Percentiles rank a stretch among this genome's conserved stretches.
These are phyloP conservation scores for Pollachius pollachius DNA, from an alignment of 2,113 vertebrate genomes.

Conservation along the genomic window DNA sequence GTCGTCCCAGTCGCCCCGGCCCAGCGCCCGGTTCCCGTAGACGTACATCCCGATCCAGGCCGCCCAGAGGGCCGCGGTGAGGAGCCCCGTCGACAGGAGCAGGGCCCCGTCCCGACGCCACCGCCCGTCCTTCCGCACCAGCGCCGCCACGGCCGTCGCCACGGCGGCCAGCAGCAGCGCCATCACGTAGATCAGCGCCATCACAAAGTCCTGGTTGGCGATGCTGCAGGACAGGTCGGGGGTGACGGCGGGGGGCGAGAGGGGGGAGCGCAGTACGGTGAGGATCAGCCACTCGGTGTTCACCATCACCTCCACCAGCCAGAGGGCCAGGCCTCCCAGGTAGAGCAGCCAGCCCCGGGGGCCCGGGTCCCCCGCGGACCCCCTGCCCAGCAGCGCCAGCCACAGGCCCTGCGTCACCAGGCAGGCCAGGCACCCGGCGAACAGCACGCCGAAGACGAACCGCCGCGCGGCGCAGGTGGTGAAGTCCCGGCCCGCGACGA, in stretches of 20 bases:
- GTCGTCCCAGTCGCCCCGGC: slow-evolving; percentile 80
- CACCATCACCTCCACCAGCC: slow-evolving; percentile 88
- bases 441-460: slow-evolving; percentile 90
- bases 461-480: slow-evolving; percentile 83
- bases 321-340: slow-evolving; percentile 75
- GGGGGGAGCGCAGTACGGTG: slow-evolving; percentile 66
- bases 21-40: slow-evolving; percentile 68
- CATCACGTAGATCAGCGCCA: slow-evolving; percentile 90
- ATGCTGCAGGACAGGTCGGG: slow-evolving; percentile 69
- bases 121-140: slow-evolving; percentile 74
- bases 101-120: slow-evolving; percentile 81
- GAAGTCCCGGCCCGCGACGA: slow-evolving; percentile 79
- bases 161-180: slow-evolving; percentile 77
- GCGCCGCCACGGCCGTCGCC: slow-evolving; percentile 57
- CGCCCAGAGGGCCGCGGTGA: slow-evolving; percentile 84
- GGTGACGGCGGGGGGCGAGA: accelerated
- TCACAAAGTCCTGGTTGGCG: slow-evolving; percentile 83
- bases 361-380: slow-evolving; percentile 48
- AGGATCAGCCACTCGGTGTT: slow-evolving; percentile 91
- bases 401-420: slow-evolving; percentile 81
- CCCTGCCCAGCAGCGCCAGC: slow-evolving; percentile 76
- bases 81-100: slow-evolving; percentile 75
- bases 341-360: slow-evolving; percentile 80
- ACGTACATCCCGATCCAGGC: slow-evolving; percentile 87
- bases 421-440: slow-evolving; percentile 85